phyloP scores from a whole-genome alignment of 2,113 vertebrate genomes.

The Malurus melanocephalus region DNA sequence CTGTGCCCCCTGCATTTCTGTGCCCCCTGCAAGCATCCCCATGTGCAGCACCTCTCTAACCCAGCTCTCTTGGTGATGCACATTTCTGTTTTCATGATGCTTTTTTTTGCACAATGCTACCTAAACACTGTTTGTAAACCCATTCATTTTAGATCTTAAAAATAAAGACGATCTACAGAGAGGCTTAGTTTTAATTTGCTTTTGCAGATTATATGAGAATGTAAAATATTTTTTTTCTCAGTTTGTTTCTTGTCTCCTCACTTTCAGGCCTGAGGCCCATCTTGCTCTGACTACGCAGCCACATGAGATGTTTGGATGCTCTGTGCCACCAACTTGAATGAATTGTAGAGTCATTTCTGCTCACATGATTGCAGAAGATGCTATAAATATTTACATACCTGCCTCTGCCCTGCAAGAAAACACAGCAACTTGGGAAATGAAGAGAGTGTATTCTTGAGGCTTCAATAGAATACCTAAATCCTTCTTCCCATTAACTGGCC shows the following conservation, averaged over 20 bases:
- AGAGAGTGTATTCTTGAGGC: neutral
- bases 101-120: neutral
- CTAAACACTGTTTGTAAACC: neutral
- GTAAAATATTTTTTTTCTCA: neutral
- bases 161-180: neutral
- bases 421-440: neutral
- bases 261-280: constrained; percentile 1
- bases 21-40: neutral
- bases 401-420: neutral
- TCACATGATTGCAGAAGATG: neutral
- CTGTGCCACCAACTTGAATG: neutral
- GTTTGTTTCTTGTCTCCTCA: neutral
- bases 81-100: neutral
- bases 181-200: neutral
- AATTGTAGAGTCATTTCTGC: neutral
- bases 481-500: neutral
- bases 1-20: neutral
- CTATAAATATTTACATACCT: neutral
- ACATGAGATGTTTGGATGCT: neutral
- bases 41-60: neutral
- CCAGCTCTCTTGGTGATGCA: neutral
- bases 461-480: neutral
- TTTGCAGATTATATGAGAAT: neutral
- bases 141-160: neutral
- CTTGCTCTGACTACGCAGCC: neutral